Conservation (phyloP, 2,888 invertebrate genomes). For the Panorpa germanica region DNA sequence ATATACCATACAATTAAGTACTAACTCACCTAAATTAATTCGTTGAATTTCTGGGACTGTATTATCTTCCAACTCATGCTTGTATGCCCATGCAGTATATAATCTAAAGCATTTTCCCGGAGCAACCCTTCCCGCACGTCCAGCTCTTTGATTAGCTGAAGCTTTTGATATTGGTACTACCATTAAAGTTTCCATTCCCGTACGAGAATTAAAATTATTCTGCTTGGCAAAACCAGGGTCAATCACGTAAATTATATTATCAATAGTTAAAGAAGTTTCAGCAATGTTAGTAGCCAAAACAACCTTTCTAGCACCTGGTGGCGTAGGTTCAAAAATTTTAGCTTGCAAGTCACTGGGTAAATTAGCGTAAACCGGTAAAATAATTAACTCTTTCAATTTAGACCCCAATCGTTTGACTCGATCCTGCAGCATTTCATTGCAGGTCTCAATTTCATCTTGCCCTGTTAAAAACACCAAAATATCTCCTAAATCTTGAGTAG, state of each 20-base stretch:
- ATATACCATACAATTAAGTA: not conserved
- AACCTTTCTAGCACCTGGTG: conserved; percentile 89
- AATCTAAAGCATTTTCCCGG: conserved; percentile 96
- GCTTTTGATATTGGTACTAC: conserved; percentile 98
- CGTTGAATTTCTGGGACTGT: conserved; percentile 97
- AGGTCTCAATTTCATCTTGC: conserved; percentile 80
- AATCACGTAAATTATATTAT: conserved; percentile 96
- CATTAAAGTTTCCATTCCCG: conserved; percentile 96
- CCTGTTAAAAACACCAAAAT: conserved; percentile 93
- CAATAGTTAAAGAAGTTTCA: conserved; percentile 96
- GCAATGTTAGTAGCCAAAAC: conserved; percentile 97
- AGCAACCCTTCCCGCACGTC: conserved; percentile 86
- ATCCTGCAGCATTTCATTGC: conserved; percentile 77
- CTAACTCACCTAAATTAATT: conserved; percentile 54
- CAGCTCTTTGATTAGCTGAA: conserved; percentile 94
- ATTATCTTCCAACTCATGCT: conserved; percentile 95
- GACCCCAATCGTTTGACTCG: conserved; percentile 81
- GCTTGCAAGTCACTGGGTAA: conserved; percentile 98
- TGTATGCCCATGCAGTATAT: conserved; percentile 97
- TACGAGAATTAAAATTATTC: conserved; percentile 93
- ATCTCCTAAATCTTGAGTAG: conserved; percentile 91
- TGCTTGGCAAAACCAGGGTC: conserved; percentile 99
- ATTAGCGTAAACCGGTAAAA: conserved; percentile 95
- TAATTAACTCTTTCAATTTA: conserved; percentile 78
- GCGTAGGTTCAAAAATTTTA: conserved; percentile 96